Evolutionary conservation across 2,888 invertebrate genomes (phyloP).

Genomic region (Odontothrips loti): DNA sequence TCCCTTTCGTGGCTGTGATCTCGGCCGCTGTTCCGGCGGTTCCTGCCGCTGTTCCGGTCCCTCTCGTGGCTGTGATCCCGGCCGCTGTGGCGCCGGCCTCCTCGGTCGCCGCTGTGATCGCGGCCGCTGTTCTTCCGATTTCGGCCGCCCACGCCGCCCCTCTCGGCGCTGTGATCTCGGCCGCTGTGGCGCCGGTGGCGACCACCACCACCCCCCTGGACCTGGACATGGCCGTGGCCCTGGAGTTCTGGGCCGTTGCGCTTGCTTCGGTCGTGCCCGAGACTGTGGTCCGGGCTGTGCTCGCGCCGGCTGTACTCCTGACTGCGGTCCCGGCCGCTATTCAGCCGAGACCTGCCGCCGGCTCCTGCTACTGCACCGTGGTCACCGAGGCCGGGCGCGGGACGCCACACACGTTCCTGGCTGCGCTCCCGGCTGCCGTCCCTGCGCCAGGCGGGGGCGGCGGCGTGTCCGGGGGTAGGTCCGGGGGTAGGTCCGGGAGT

Average conservation of each 20-base stretch:
- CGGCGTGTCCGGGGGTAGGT: too few relatives aligned
- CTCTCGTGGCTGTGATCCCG: conserved; percentile 51
- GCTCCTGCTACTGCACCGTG: not conserved
- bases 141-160: conserved; percentile 47
- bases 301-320: not conserved
- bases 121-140: conserved; percentile 41
- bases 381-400: not conserved
- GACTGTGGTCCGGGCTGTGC: not conserved
- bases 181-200: conserved; percentile 34
- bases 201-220: conserved; percentile 23
- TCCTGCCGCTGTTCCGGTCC: conserved; percentile 32
- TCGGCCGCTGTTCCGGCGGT: conserved; percentile 45
- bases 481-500: too few relatives aligned
- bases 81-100: conserved; percentile 43
- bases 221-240: conserved; percentile 3
- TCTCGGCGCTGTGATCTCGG: conserved; percentile 49
- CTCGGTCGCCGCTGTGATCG: conserved; percentile 43
- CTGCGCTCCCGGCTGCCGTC: not conserved
- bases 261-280: not conserved
- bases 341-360: not conserved
- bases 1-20: conserved; percentile 54
- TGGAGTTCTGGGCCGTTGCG: not conserved
- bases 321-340: conserved; percentile 3
- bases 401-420: not conserved
- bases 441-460: not conserved